phyloP scores from a whole-genome alignment of 2,113 vertebrate species.

The Pionites leucogaster region DNA sequence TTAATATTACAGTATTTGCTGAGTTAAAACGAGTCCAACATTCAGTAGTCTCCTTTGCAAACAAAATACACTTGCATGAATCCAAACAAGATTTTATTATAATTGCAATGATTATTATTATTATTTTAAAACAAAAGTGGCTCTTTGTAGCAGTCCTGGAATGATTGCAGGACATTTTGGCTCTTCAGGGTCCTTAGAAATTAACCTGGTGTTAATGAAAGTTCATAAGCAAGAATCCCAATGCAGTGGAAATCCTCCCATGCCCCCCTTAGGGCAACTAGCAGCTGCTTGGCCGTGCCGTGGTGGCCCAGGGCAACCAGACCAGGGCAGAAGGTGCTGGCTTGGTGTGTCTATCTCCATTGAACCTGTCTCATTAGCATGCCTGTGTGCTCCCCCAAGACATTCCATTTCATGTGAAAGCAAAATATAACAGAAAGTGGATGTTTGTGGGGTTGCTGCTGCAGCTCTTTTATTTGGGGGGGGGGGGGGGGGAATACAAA shows the following conservation, averaged over 20 bases:
- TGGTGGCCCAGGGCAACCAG: constrained; percentile 1
- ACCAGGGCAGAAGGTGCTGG: constrained; percentile 50
- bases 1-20: constrained; percentile 67
- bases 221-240: constrained; percentile 47
- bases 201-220: constrained; percentile 63
- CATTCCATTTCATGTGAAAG: constrained; percentile 52
- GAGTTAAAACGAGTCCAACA: constrained; percentile 59
- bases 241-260: background rate
- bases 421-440: constrained; percentile 71
- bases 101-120: background rate
- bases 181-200: constrained; percentile 50
- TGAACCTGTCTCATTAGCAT: constrained; percentile 64
- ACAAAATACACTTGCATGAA: constrained; percentile 46
- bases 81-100: background rate
- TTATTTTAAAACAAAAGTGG: background rate
- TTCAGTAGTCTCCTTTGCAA: constrained; percentile 58
- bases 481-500: background rate
- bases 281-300: background rate
- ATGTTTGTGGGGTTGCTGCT: constrained; percentile 67
- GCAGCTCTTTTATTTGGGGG: constrained; percentile 67
- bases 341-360: constrained; percentile 43
- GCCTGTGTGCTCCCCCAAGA: constrained; percentile 40
- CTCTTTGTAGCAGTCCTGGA: background rate
- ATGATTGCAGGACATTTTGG: constrained; percentile 31
- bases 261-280: constrained; percentile 29